Percentiles rank a stretch among this genome's conserved stretches.
Conservation (phyloP, 1,140 invertebrate species). For the Papilio aristodemus region DNA sequence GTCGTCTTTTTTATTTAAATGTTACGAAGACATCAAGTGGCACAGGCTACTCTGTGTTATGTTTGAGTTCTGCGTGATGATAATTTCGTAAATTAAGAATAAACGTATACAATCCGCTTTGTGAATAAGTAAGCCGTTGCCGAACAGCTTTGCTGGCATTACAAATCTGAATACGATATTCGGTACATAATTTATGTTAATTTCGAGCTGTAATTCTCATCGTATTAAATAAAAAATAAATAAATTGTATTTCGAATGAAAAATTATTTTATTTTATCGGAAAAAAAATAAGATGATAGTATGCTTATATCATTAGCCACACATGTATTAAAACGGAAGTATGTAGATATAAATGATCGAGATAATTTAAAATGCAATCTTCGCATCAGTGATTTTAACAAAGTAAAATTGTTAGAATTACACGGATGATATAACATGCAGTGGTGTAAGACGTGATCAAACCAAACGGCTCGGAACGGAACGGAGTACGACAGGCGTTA, state of each 20-base stretch:
- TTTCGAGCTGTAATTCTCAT: background rate
- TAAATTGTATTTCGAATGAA: too few species aligned
- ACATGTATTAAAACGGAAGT: background rate
- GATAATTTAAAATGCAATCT: background rate
- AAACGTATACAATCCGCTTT: background rate
- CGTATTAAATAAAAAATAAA: too few species aligned
- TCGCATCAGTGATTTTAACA: background rate
- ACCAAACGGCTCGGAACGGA: background rate
- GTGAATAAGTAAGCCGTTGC: background rate
- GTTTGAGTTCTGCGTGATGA: too few species aligned
- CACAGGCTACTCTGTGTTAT: too few species aligned
- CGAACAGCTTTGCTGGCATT: background rate
- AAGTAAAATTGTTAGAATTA: conserved; percentile 16
- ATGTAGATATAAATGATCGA: background rate
- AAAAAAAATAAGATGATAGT: background rate
- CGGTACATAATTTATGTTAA: background rate
- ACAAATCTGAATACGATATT: conserved; percentile 9
- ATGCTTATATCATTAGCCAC: background rate
- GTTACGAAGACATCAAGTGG: too few species aligned
- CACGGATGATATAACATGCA: background rate
- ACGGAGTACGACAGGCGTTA: background rate
- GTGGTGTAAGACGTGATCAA: background rate
- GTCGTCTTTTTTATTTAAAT: too few species aligned
- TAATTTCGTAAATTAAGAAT: too few species aligned
- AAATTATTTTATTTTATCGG: background rate